Evolutionary conservation across 2,888 invertebrate genomes (phyloP).

Genomic region (Diarsia dahlii): DNA sequence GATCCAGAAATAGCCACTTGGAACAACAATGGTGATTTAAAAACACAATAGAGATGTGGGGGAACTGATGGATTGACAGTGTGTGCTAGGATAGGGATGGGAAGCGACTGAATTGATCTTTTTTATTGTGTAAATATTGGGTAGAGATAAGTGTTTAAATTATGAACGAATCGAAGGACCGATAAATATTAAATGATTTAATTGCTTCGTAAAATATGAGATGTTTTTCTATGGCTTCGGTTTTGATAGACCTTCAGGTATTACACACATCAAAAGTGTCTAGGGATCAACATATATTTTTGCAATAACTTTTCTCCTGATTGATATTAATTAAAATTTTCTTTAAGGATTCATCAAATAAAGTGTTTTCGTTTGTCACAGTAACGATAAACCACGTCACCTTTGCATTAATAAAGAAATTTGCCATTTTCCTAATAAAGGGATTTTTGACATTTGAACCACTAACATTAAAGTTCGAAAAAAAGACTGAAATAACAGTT

Average conservation of each 20-base stretch:
- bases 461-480: too few species aligned
- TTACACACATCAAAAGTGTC: too few species aligned
- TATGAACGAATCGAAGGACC: constrained; percentile 1
- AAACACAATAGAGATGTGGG: constrained; percentile 72
- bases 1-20: constrained; percentile 75
- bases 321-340: too few species aligned
- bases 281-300: too few species aligned
- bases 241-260: background rate
- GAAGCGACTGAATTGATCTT: constrained; percentile 43
- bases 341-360: too few species aligned
- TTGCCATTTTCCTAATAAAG: too few species aligned
- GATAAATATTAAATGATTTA: background rate
- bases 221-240: background rate
- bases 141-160: constrained; percentile 12
- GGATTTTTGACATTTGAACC: too few species aligned
- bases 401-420: too few species aligned
- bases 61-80: constrained; percentile 70
- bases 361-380: too few species aligned
- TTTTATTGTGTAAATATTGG: constrained; percentile 35
- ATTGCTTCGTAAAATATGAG: constrained; percentile 5
- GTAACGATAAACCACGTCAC: too few species aligned
- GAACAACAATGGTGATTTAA: constrained; percentile 76
- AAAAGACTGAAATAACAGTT: too few species aligned
- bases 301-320: too few species aligned
- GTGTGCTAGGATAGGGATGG: constrained; percentile 66